phyloP scores from a whole-genome alignment of 2,888 invertebrate genomes.

The Cryptophagus acutangulus region DNA sequence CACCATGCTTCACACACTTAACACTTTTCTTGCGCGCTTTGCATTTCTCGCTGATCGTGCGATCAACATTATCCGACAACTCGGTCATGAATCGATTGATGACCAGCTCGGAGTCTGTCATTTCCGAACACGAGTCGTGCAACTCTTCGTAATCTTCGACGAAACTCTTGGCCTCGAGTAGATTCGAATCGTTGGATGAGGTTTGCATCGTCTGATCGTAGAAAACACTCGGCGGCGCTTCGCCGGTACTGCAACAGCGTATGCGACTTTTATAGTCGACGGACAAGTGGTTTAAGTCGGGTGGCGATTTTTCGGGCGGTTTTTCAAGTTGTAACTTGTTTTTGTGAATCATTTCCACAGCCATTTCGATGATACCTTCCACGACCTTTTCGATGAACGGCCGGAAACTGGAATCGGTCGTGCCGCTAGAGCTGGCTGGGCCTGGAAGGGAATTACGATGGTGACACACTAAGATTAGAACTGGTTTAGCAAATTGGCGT shows the following conservation, averaged over 20 bases:
- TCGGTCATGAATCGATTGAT: conserved; percentile 33
- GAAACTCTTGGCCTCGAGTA: conserved; percentile 43
- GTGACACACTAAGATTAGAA: no score
- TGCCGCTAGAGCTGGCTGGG: no score
- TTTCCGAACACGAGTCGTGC: conserved; percentile 45
- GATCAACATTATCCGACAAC: conserved; percentile 31
- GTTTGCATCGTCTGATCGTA: conserved; percentile 39
- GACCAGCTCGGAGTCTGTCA: conserved; percentile 39
- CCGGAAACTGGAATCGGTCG: no score
- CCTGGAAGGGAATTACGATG: no score
- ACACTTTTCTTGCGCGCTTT: conserved; percentile 34
- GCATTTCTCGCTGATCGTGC: conserved; percentile 28
- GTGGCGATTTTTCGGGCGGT: conserved; percentile 16
- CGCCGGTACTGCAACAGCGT: conserved; percentile 36
- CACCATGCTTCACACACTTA: conserved; percentile 45
- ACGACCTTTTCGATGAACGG: conserved; percentile 35
- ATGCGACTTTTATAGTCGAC: conserved; percentile 27
- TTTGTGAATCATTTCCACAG: conserved; percentile 36
- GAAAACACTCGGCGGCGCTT: conserved; percentile 35
- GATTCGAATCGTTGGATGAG: conserved; percentile 35
- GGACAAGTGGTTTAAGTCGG: conserved; percentile 15
- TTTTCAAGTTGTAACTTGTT: conserved; percentile 31
- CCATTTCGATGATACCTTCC: conserved; percentile 40
- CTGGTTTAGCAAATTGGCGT: no score
- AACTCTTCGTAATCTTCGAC: conserved; percentile 48